Evolutionary conservation across 2,888 invertebrate species (phyloP).

Genomic region (Spicauda simplicius): DNA sequence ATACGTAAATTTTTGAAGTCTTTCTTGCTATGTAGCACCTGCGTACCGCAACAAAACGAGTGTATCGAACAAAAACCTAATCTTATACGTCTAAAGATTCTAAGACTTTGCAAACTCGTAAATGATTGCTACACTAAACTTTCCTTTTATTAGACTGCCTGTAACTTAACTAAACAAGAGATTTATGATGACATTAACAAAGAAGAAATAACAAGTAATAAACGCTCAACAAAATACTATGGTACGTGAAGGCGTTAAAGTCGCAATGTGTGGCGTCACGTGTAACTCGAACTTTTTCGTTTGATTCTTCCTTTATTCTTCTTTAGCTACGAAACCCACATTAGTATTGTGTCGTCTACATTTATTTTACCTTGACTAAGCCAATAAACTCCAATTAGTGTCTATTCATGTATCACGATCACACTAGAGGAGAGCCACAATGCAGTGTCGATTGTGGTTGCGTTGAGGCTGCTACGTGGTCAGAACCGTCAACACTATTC

Average conservation of each 20-base stretch:
- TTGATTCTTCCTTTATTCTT: not conserved
- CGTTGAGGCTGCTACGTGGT: too few species aligned
- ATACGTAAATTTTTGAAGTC: too few species aligned
- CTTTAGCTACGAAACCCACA: too few species aligned
- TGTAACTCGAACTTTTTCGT: slow-evolving; percentile 13
- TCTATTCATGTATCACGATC: too few species aligned
- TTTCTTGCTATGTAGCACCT: too few species aligned
- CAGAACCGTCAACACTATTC: too few species aligned
- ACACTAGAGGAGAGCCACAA: too few species aligned
- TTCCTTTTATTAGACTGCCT: not conserved
- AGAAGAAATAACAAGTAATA: slow-evolving; percentile 3
- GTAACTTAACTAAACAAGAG: slow-evolving; percentile 1
- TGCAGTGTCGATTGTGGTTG: too few species aligned
- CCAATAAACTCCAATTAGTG: too few species aligned
- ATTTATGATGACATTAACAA: slow-evolving; percentile 2
- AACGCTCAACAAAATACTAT: not conserved
- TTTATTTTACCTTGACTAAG: not conserved
- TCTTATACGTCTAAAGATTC: too few species aligned
- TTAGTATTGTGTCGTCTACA: not conserved
- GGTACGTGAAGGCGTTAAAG: not conserved
- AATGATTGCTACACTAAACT: not conserved
- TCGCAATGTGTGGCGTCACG: not conserved
- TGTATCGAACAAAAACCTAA: too few species aligned
- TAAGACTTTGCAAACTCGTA: not conserved
- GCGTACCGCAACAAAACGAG: too few species aligned